Evolutionary conservation across 2,888 invertebrate genomes (phyloP), one percentile per base, ranked within the genome.

Genomic region (Agriopis leucophaearia): DNA sequence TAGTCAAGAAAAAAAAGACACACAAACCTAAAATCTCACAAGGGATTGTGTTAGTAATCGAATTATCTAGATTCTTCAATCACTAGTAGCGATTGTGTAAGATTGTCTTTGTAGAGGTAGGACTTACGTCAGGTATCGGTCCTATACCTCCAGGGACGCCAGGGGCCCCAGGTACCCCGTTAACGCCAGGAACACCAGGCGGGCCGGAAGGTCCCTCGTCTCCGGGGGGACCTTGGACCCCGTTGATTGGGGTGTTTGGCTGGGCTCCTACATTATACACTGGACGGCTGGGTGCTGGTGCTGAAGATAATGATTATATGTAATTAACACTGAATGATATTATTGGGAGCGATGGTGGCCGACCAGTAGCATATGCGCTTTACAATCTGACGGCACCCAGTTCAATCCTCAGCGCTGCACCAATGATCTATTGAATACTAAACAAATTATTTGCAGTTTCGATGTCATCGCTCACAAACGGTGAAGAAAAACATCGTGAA

Each of bases 131-230:
- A 47, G 97, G 97, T 75, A 95, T 93, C 0, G 95, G 94, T 52
- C 97, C 98, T 13, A 96, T 95, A 3, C 95, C 94, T 13, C 98
- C 97, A 0, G 96, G 95, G 13, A 81, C 83, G 0, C 97, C 96
- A 0, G 96, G 96, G 47, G 95, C 94, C 0, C 97, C 96, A 0
- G 96, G 95, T 0, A 85, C 81, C 6, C 96, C 96, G 15, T 95
- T 95, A 13, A 88, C 81, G 0, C 96, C 97, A 0, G 95, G 95
- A 9, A 88, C 81, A 0, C 96, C 96, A 0, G 94, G 92, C 0
- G 94, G 92, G 6, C 96, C 96, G 0, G 94, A 91, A 13, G 91
- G 88, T 9, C 96, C 96, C 6, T 90, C 90, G 45, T 94, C 95
- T 1, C 96, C 96, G 0, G 89, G 89, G 8, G 82, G 79, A 0